Conservation (phyloP, 1,140 invertebrate species). For the Limonius californicus region DNA sequence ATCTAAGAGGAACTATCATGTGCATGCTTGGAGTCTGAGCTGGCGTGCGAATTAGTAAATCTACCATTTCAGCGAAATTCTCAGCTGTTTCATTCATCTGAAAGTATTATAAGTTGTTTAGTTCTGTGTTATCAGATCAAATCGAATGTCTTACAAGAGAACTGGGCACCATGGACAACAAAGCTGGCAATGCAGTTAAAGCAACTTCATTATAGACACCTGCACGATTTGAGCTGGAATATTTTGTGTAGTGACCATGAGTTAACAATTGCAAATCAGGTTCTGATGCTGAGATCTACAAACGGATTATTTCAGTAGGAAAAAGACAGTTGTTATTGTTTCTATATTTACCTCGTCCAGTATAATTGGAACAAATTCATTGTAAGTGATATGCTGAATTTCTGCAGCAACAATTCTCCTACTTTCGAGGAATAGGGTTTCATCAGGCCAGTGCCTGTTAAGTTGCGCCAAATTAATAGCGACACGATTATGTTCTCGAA, state of each 20-base stretch:
- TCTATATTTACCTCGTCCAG: constrained; percentile 58
- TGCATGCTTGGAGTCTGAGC: constrained; percentile 51
- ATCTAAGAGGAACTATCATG: constrained; percentile 41
- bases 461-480: constrained; percentile 65
- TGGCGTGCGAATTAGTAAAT: constrained; percentile 50
- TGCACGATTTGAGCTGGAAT: constrained; percentile 76
- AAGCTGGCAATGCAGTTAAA: constrained; percentile 68
- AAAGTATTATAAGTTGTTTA: neutral
- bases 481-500: constrained; percentile 80
- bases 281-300: constrained; percentile 59
- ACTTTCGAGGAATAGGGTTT: constrained; percentile 74
- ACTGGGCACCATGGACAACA: constrained; percentile 68
- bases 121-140: neutral
- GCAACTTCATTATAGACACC: constrained; percentile 74
- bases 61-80: constrained; percentile 45
- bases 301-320: neutral
- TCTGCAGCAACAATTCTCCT: constrained; percentile 70
- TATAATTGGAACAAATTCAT: constrained; percentile 78
- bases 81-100: constrained; percentile 46
- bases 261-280: constrained; percentile 60
- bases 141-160: constrained; percentile 48
- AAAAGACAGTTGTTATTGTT: neutral
- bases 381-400: constrained; percentile 84
- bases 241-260: constrained; percentile 68
- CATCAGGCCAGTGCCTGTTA: constrained; percentile 85